These are phyloP conservation scores for Anser cygnoides DNA, from an alignment of 2,113 vertebrate genomes.

Conservation along the genomic window DNA sequence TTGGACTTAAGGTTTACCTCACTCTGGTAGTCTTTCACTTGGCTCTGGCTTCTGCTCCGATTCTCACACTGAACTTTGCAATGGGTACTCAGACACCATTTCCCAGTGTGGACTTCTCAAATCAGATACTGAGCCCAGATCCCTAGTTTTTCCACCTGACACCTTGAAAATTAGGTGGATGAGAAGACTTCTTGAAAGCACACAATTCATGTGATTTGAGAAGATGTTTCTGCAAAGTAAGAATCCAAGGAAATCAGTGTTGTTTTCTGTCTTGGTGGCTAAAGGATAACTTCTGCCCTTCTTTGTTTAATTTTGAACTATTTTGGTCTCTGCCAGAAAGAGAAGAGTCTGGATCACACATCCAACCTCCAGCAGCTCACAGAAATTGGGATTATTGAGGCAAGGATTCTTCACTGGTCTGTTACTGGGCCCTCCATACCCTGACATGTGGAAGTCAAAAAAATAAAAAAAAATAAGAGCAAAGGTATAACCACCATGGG, in stretches of 20 bases:
- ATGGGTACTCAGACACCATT: neutral
- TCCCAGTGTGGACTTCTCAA: neutral
- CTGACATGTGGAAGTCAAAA: neutral
- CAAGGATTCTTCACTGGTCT: neutral
- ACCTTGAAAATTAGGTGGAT: neutral
- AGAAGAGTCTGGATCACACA: neutral
- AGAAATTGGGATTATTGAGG: neutral
- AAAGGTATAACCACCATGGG: neutral
- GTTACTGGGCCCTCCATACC: rapidly evolving
- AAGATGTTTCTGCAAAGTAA: neutral
- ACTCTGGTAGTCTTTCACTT: neutral
- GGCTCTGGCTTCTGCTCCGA: neutral
- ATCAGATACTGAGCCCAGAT: neutral
- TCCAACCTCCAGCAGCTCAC: neutral
- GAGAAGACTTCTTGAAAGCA: neutral
- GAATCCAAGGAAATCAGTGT: neutral
- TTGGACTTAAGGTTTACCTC: neutral
- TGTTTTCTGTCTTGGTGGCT: neutral
- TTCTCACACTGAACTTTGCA: neutral
- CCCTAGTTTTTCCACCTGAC: neutral
- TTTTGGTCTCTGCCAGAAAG: neutral
- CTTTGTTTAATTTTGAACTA: neutral
- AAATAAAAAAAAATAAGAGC: neutral
- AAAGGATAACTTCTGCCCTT: neutral
- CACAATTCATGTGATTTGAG: neutral